Percentiles rank a stretch among this genome's conserved stretches.
Evolutionary conservation across 2,888 invertebrate genomes (phyloP).

Genomic region (Catocala fraxini): DNA sequence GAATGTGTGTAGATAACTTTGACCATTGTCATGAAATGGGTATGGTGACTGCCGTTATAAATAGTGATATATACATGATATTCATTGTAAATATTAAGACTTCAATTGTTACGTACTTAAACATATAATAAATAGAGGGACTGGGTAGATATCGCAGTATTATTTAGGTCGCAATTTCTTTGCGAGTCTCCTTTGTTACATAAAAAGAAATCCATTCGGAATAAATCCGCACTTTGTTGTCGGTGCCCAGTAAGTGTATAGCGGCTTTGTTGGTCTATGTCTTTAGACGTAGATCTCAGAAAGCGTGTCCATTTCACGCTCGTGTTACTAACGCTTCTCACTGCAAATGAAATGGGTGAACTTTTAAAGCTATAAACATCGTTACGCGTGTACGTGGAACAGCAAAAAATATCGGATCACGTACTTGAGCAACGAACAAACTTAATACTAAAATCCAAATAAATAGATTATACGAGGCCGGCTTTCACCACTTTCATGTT

Average conservation of each 20-base stretch:
- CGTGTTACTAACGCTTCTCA: constrained; percentile 17
- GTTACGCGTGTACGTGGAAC: constrained; percentile 16
- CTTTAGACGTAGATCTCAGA: constrained; percentile 17
- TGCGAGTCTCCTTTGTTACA: constrained; percentile 4
- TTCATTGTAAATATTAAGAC: too few species aligned
- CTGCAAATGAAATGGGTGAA: constrained; percentile 22
- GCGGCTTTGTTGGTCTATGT: constrained; percentile 30
- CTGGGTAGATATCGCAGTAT: background rate
- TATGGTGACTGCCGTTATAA: too few species aligned
- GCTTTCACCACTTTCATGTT: constrained; percentile 3
- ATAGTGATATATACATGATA: too few species aligned
- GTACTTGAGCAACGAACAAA: constrained; percentile 1
- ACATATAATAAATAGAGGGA: too few species aligned
- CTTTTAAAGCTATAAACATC: constrained; percentile 22
- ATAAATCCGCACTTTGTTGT: constrained; percentile 25
- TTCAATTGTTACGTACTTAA: too few species aligned
- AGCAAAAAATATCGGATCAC: constrained; percentile 15
- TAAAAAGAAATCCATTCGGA: constrained; percentile 20
- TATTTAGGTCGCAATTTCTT: constrained; percentile 1
- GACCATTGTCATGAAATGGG: too few species aligned
- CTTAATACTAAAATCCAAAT: constrained; percentile 4
- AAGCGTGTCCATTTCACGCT: constrained; percentile 27
- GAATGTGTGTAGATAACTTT: too few species aligned
- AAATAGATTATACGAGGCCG: background rate
- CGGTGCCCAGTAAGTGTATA: constrained; percentile 14